Percentiles rank a stretch among this genome's conserved stretches.
phyloP scores from a whole-genome alignment of 2,113 vertebrate genomes.

The Ameiurus melas region DNA sequence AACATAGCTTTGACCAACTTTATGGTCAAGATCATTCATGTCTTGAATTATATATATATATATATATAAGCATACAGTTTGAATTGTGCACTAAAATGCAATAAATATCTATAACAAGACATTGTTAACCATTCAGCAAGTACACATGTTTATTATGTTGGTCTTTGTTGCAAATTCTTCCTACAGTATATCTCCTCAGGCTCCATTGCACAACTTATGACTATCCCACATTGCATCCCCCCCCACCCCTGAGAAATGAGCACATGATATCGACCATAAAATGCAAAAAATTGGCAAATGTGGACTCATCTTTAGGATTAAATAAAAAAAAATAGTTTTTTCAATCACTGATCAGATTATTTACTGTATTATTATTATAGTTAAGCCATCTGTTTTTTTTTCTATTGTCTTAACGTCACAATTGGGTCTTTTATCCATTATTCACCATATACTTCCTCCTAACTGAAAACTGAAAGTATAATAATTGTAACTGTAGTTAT shows the following conservation, averaged over 20 bases:
- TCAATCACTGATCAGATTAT: neutral
- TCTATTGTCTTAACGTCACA: no score
- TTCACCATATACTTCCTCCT: neutral
- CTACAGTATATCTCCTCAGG: no score
- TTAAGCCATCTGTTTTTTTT: no score
- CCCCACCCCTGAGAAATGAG: no score
- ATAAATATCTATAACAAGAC: neutral
- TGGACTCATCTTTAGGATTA: neutral
- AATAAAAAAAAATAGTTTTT: no score
- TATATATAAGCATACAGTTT: neutral
- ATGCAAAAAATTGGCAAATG: neutral
- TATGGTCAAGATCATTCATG: no score
- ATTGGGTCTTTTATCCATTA: neutral
- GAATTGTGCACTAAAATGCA: neutral
- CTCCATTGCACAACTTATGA: neutral
- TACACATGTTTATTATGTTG: neutral
- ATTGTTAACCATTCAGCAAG: neutral
- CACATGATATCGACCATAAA: neutral
- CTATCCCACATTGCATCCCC: neutral
- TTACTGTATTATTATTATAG: neutral
- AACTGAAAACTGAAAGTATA: neutral
- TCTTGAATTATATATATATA: no score
- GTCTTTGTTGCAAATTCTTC: neutral
- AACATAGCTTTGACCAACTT: no score
- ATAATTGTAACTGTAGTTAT: neutral